A percentile compares a stretch with the other conserved stretches of the same genome.
Conservation (phyloP, 2,113 vertebrate genomes). For the Tenrec ecaudatus region DNA sequence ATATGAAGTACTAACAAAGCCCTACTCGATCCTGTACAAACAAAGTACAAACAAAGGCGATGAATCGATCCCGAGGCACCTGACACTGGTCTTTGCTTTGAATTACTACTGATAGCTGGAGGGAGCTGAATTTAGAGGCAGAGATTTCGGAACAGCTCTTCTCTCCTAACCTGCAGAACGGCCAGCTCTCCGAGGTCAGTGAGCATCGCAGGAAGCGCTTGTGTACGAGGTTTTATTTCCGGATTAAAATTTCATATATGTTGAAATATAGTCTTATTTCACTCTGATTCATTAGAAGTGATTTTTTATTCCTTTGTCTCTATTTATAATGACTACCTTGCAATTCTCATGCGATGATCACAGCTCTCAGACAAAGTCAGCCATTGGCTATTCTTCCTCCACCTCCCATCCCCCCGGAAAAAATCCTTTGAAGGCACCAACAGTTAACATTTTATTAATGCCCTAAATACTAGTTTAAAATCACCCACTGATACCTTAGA, state of each 20-base stretch:
- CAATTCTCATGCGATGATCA: not conserved
- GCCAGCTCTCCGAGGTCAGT: not conserved
- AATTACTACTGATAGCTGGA: not conserved
- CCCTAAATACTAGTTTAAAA: too few species aligned
- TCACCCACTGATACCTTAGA: too few species aligned
- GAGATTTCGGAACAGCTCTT: not conserved
- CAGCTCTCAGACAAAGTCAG: not conserved
- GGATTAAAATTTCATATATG: too few species aligned
- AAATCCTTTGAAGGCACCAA: not conserved
- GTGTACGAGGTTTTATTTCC: too few species aligned
- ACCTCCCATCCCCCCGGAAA: not conserved
- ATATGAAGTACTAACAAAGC: not conserved
- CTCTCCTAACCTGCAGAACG: not conserved
- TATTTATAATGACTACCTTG: not conserved
- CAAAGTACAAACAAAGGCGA: too few species aligned
- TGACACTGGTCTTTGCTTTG: not conserved
- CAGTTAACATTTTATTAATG: not conserved
- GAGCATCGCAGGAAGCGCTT: not conserved
- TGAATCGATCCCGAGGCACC: not conserved
- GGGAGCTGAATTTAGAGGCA: not conserved
- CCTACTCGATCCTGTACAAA: not conserved
- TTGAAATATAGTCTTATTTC: too few species aligned
- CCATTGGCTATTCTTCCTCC: not conserved
- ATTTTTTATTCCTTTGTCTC: not conserved
- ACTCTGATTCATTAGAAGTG: not conserved